Conservation (phyloP, 2,797 vertebrate genomes). For the Sarcophilus harrisii region DNA sequence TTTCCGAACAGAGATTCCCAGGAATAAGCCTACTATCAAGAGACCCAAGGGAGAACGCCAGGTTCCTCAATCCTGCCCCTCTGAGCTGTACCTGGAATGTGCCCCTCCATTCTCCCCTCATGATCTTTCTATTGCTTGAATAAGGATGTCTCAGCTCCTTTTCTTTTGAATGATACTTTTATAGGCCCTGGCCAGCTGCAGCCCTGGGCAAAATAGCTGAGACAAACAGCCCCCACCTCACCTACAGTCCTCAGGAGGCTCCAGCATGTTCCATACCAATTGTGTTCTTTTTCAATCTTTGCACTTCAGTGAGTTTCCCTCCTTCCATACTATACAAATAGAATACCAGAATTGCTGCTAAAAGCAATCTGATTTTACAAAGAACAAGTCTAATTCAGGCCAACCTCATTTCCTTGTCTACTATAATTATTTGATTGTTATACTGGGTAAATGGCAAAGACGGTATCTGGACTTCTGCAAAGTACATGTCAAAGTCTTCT, state of each 20-base stretch:
- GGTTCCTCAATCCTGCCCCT: not conserved
- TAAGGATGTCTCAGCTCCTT: not conserved
- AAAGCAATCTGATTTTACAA: not conserved
- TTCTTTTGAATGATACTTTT: not conserved
- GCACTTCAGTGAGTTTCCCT: not conserved
- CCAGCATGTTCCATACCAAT: not conserved
- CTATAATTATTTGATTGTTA: not conserved
- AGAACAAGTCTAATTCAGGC: not conserved
- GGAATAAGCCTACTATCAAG: not conserved
- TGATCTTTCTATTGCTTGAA: not conserved
- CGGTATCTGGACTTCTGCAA: not conserved
- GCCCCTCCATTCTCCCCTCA: not conserved
- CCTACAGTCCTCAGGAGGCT: not conserved
- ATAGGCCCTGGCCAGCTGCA: not conserved
- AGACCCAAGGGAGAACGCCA: not conserved
- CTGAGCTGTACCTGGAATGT: not conserved
- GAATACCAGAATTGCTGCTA: not conserved
- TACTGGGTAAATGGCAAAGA: not conserved
- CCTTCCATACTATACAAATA: not conserved
- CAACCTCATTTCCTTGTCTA: not conserved
- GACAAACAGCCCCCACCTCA: not conserved
- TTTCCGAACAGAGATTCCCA: not conserved
- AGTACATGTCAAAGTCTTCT: not conserved
- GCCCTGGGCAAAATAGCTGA: not conserved
- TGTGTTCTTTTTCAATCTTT: not conserved